phyloP scores from a whole-genome alignment of 2,797 vertebrate species.

The Microctenopoma lineatum region DNA sequence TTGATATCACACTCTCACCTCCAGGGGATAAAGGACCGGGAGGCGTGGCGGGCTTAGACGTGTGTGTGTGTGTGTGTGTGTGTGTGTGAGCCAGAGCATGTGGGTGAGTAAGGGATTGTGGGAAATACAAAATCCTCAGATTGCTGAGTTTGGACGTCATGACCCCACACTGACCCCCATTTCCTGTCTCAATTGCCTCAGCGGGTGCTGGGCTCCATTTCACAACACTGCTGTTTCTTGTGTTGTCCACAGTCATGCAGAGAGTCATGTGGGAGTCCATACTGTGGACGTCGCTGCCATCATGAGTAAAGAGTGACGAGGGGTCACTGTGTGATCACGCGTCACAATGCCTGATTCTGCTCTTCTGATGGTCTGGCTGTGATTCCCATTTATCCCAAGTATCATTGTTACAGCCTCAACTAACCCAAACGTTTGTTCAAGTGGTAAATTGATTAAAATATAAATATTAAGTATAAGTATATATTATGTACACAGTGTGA shows the following conservation, averaged over 20 bases:
- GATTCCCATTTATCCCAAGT: constrained; percentile 36
- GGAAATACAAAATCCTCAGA: constrained; percentile 69
- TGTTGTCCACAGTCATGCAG: constrained; percentile 49
- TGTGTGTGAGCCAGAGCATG: constrained; percentile 34
- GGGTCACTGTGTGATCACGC: constrained; percentile 52
- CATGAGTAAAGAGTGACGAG: constrained; percentile 62
- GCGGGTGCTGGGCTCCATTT: constrained; percentile 70
- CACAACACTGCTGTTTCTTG: constrained; percentile 55
- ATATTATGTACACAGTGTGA: background rate
- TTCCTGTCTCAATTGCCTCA: constrained; percentile 80
- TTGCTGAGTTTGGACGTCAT: constrained; percentile 65
- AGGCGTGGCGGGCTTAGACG: constrained; percentile 25
- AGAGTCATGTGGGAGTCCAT: constrained; percentile 51
- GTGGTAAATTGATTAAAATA: background rate
- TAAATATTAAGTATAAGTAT: no score
- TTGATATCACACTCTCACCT: constrained; percentile 74
- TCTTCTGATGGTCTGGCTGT: constrained; percentile 31
- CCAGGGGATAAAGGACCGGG: constrained; percentile 44
- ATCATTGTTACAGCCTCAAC: constrained; percentile 3
- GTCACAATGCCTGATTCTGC: constrained; percentile 9
- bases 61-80: constrained; percentile 17
- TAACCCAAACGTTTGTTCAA: background rate
- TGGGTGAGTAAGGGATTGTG: constrained; percentile 57
- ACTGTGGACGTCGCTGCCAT: constrained; percentile 46
- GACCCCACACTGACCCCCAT: constrained; percentile 76